Evolutionary conservation across 2,888 invertebrate species (phyloP).

Genomic region (Aromia moschata): DNA sequence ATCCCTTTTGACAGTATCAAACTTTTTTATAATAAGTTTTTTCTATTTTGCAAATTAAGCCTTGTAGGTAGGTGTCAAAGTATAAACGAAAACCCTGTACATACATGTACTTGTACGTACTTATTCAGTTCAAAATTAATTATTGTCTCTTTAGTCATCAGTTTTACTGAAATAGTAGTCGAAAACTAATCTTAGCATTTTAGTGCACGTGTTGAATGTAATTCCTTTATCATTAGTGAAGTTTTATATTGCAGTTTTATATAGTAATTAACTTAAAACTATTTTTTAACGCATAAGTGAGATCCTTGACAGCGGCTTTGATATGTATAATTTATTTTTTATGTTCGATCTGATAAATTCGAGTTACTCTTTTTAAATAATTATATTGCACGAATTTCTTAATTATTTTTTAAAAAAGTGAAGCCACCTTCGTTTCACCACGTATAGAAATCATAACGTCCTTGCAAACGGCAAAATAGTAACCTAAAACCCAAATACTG

Average conservation of each 20-base stretch:
- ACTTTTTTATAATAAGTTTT: too few species aligned
- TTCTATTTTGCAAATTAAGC: too few species aligned
- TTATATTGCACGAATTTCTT: background rate
- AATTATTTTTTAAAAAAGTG: constrained; percentile 1
- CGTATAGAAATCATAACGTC: background rate
- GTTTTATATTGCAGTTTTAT: background rate
- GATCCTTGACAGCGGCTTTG: constrained; percentile 11
- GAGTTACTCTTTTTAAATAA: background rate
- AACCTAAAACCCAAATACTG: constrained; percentile 18
- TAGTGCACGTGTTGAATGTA: too few species aligned
- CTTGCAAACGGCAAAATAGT: constrained; percentile 7
- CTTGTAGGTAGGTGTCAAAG: too few species aligned
- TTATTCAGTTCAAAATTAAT: too few species aligned
- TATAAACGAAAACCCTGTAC: too few species aligned
- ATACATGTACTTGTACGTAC: too few species aligned
- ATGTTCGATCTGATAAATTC: background rate
- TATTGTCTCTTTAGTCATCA: too few species aligned
- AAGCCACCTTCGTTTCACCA: background rate
- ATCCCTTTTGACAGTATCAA: too few species aligned
- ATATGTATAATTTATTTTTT: background rate
- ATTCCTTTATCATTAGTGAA: too few species aligned
- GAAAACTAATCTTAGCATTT: too few species aligned
- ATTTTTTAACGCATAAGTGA: background rate
- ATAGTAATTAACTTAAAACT: background rate
- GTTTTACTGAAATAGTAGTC: too few species aligned